phyloP scores from a whole-genome alignment of 2,113 vertebrate genomes.

The Heterochromis multidens region DNA sequence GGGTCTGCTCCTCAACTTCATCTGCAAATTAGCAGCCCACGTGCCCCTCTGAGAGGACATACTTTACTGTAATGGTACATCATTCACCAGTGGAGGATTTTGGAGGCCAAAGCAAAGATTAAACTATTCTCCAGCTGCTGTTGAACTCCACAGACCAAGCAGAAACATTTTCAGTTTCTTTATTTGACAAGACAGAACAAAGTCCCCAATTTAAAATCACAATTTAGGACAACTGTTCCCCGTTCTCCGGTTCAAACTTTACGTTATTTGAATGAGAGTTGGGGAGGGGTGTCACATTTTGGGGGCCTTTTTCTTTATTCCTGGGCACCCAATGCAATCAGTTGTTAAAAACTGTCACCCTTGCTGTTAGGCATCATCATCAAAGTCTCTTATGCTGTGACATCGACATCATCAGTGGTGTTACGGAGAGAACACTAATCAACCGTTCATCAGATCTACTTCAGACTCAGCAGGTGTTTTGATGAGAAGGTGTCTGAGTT shows the following conservation, averaged over 20 bases:
- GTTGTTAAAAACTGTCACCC: too few relatives aligned
- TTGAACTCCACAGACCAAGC: neutral
- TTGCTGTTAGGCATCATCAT: neutral
- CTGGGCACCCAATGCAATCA: neutral
- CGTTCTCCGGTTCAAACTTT: neutral
- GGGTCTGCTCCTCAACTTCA: neutral
- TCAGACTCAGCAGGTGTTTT: neutral
- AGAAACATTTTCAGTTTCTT: neutral
- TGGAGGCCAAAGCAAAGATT: neutral
- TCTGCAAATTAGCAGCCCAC: neutral
- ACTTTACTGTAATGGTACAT: neutral
- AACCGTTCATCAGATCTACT: neutral
- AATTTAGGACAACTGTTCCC: neutral
- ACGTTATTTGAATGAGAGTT: neutral
- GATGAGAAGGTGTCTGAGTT: neutral
- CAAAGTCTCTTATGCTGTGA: neutral
- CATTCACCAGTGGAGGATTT: neutral
- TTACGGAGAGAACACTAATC: neutral
- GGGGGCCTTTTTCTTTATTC: neutral
- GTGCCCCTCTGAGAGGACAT: neutral
- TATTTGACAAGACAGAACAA: neutral
- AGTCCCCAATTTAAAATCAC: neutral
- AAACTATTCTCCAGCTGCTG: neutral
- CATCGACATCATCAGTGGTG: neutral
- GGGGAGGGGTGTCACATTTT: too few relatives aligned